Conservation (phyloP, 2,797 vertebrate genomes). For the Cichlasoma orientale region DNA sequence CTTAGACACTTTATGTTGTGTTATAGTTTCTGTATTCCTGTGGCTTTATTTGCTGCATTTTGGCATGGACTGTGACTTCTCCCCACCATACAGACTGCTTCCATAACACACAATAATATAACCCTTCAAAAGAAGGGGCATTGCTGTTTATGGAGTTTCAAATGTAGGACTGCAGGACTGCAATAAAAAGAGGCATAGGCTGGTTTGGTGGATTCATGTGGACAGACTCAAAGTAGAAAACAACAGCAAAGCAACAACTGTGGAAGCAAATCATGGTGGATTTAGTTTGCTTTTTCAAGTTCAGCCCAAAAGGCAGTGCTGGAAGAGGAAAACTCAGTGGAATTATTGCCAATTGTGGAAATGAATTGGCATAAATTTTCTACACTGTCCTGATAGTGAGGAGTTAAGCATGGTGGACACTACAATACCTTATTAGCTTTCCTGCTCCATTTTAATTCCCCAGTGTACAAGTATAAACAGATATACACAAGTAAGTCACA, state of each 20-base stretch:
- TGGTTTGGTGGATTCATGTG: constrained; percentile 1
- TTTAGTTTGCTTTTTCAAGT: neutral
- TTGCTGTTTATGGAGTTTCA: neutral
- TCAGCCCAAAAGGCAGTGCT: neutral
- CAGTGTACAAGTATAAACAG: too few relatives aligned
- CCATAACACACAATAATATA: neutral
- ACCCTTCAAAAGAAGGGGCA: neutral
- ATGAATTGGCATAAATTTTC: neutral
- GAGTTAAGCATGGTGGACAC: neutral
- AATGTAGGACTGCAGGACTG: constrained; percentile 7
- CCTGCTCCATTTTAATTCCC: too few relatives aligned
- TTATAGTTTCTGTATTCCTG: constrained; percentile 20
- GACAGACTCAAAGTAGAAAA: neutral
- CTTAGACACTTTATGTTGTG: constrained; percentile 20
- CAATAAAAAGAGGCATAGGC: neutral
- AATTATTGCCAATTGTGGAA: neutral
- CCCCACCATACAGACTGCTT: constrained; percentile 4
- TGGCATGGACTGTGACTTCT: neutral
- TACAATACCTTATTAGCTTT: too few relatives aligned
- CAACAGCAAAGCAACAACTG: neutral
- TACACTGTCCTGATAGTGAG: neutral
- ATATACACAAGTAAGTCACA: too few relatives aligned
- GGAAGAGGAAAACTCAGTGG: neutral
- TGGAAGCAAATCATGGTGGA: neutral
- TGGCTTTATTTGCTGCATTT: constrained; percentile 26